Evolutionary conservation across 1,140 invertebrate species (phyloP), one percentile per base, ranked within the genome.

Genomic region (Periplaneta americana): DNA sequence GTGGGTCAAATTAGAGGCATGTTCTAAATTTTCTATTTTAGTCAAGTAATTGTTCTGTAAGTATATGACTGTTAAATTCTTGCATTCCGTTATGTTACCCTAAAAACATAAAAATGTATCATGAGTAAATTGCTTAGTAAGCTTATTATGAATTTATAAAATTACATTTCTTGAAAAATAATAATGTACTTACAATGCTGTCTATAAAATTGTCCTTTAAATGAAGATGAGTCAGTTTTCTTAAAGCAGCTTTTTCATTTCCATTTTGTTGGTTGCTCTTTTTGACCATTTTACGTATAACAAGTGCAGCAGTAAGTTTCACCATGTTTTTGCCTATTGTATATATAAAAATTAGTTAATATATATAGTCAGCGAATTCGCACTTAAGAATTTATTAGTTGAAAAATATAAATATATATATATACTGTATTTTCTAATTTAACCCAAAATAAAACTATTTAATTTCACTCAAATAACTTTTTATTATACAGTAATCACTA

Each of bases 51-150:
- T 82, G 31, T 78, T 80, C 75, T 82, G 82, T 32, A 82, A 48
- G 34, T 80, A 82, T 57, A 82, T 39, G 66, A 82, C 78, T 36
- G 78, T 75, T 32, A 82, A 37, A 57, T 82, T 82, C 34, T 57
- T 80, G 36, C 78, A 82, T n/a, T 39, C 33, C 17, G 82, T 76
- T 13, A 82, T 80, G 76, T 76, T 35, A 36, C 34, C 82, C 82
- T 82, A 35, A 33, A 82, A 80, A 82, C 8, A 32, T 5, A 34
- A 36, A 34, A 77, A 3, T 3, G 31, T 17, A 13, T 34, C 32
- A 75, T 75, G 33, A 33, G 33, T 34, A 75, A 22, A 75, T 34
- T 15, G 5, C 11, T n/a, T n/a, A 6, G n/a, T 36, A 78, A 48
- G 36, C 22, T 80, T 80, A 66, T 10, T 66, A 8, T 66, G 22